Evolutionary conservation across 2,113 vertebrate species (phyloP).

Genomic region (Nansenia antarctica): DNA sequence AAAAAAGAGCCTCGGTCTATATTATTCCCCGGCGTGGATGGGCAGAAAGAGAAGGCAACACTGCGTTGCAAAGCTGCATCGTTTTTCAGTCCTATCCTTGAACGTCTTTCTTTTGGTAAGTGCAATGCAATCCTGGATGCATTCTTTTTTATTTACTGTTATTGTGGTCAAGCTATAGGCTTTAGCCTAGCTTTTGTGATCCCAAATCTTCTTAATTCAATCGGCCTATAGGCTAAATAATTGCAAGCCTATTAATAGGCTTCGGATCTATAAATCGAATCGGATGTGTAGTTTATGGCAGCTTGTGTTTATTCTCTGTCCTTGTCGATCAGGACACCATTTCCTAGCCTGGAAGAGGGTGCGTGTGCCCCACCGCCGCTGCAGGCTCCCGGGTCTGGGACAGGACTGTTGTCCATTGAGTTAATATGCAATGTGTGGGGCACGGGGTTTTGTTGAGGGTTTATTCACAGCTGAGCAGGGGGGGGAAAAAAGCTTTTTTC

Average conservation of each 20-base stretch:
- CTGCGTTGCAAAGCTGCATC: constrained; percentile 55
- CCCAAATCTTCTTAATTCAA: background rate
- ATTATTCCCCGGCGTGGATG: constrained; percentile 79
- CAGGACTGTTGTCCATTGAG: constrained; percentile 25
- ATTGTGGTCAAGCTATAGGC: background rate
- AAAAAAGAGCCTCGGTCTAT: constrained; percentile 71
- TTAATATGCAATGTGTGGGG: constrained; percentile 42
- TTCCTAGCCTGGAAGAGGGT: background rate
- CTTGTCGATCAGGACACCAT: constrained; percentile 10
- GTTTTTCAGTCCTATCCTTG: constrained; percentile 42
- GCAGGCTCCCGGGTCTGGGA: constrained; percentile 5
- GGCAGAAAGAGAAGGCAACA: constrained; percentile 59
- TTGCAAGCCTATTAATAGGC: background rate
- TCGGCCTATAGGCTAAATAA: background rate
- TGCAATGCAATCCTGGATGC: constrained; percentile 8
- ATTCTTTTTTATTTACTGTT: background rate
- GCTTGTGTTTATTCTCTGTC: background rate
- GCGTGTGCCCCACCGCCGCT: background rate
- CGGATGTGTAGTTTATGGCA: background rate
- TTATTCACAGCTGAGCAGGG: constrained; percentile 21
- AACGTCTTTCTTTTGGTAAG: constrained; percentile 65
- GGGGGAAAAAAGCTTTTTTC: constrained; percentile 36
- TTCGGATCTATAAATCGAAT: background rate
- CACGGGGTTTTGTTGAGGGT: constrained; percentile 45
- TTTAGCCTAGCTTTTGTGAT: background rate